phyloP scores from a whole-genome alignment of 2,888 invertebrate genomes.

The Lysandra bellargus region DNA sequence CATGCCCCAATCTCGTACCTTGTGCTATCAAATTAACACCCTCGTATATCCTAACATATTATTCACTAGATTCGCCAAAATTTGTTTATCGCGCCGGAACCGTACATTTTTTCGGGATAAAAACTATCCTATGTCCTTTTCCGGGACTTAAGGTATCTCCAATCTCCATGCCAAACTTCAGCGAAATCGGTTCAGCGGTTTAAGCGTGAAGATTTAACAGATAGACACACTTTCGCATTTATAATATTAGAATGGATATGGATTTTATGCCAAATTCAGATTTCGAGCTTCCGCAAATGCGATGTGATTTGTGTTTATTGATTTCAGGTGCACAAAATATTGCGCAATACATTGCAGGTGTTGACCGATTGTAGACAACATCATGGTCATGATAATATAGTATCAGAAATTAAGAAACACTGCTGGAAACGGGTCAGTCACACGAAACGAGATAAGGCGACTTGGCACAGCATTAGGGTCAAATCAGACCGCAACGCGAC shows the following conservation, averaged over 20 bases:
- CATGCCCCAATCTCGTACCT: neutral
- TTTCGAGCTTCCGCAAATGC: neutral
- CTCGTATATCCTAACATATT: conserved; percentile 46
- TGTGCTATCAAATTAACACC: conserved; percentile 58
- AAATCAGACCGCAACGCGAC: no score
- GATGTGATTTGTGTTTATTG: neutral
- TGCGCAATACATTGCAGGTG: neutral
- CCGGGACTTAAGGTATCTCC: no score
- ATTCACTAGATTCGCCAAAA: no score
- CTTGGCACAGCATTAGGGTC: no score
- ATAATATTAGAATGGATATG: no score
- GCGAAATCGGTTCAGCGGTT: no score
- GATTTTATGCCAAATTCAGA: neutral
- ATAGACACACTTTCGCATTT: no score
- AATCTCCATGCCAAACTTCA: no score
- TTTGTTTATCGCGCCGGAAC: no score
- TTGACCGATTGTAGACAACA: neutral
- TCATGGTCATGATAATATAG: neutral
- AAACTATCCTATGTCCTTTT: no score
- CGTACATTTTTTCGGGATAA: no score
- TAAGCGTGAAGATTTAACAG: no score
- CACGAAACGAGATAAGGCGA: neutral
- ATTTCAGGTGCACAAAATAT: conserved; percentile 3
- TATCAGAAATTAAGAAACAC: neutral
- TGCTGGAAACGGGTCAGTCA: neutral